phyloP scores from a whole-genome alignment of 2,888 invertebrate genomes.

The Liposcelis brunnea region DNA sequence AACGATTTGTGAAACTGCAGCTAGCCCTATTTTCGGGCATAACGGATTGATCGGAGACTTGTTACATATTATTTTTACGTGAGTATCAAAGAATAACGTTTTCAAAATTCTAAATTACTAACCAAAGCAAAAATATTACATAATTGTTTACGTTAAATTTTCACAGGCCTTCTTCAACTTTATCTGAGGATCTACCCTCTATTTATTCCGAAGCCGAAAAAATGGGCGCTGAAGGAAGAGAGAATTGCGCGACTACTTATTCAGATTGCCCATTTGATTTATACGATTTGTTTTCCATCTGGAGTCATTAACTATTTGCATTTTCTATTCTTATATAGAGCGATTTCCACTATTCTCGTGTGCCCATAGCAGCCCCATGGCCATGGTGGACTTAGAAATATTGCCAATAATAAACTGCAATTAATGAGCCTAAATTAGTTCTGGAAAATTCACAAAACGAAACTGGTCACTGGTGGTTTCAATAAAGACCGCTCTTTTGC shows the following conservation, averaged over 20 bases:
- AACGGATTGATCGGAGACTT: slow-evolving; percentile 21
- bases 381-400: no score
- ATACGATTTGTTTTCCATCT: not conserved
- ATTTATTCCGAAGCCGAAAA: slow-evolving; percentile 39
- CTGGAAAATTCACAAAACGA: no score
- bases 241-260: slow-evolving; percentile 17
- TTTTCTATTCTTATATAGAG: no score
- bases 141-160: slow-evolving; percentile 6
- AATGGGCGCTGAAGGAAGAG: slow-evolving; percentile 23
- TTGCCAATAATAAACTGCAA: no score
- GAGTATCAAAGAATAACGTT: slow-evolving; percentile 17
- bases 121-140: no score
- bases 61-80: slow-evolving; percentile 28
- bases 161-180: slow-evolving; percentile 29
- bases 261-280: slow-evolving; percentile 1
- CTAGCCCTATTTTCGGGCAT: slow-evolving; percentile 32
- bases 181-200: slow-evolving; percentile 32
- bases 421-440: no score
- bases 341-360: no score
- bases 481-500: no score
- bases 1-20: slow-evolving; percentile 48
- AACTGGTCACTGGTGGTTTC: no score
- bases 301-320: not conserved
- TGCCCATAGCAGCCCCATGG: no score
- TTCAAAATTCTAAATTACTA: slow-evolving; percentile 8